These are phyloP conservation scores for Aethes cnicana DNA, from an alignment of 2,888 invertebrate genomes.

Conservation along the genomic window DNA sequence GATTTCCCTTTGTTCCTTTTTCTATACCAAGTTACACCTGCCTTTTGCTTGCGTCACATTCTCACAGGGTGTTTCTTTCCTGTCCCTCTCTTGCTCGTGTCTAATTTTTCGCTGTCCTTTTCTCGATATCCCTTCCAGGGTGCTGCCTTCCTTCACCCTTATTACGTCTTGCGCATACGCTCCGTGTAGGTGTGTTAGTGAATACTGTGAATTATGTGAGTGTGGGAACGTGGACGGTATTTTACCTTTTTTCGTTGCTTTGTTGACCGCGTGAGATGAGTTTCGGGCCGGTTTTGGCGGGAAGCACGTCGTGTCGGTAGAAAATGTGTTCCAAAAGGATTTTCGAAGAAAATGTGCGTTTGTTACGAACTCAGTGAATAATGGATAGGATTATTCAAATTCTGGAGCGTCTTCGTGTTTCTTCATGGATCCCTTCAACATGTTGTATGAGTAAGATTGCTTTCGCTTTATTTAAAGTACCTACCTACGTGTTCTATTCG, in stretches of 20 bases:
- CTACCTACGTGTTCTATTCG: neutral
- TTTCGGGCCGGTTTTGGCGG: slow-evolving; percentile 61
- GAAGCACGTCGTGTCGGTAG: slow-evolving; percentile 42
- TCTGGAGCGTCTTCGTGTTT: slow-evolving; percentile 40
- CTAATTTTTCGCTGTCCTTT: slow-evolving; percentile 48
- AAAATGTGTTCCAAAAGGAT: slow-evolving; percentile 1
- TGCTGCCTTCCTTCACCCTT: slow-evolving; percentile 74
- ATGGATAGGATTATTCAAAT: slow-evolving; percentile 51
- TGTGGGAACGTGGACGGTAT: slow-evolving; percentile 46
- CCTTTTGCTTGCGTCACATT: slow-evolving; percentile 63
- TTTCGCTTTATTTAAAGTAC: too few relatives aligned
- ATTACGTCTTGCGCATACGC: slow-evolving; percentile 60
- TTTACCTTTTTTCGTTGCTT: slow-evolving; percentile 54
- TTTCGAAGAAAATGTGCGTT: slow-evolving; percentile 36
- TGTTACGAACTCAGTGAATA: slow-evolving; percentile 40
- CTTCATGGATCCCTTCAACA: slow-evolving; percentile 58
- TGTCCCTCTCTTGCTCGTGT: slow-evolving; percentile 47
- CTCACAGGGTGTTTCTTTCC: slow-evolving; percentile 70
- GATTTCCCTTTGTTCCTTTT: slow-evolving; percentile 64
- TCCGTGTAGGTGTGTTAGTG: slow-evolving; percentile 59
- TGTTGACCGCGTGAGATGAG: slow-evolving; percentile 59
- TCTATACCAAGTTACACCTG: slow-evolving; percentile 71
- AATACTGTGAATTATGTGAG: slow-evolving; percentile 41
- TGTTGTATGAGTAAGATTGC: slow-evolving; percentile 69
- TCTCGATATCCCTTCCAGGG: slow-evolving; percentile 61